These are phyloP conservation scores for Mastomys natalensis DNA, from an alignment of 2,113 vertebrate species.

Conservation along the genomic window DNA sequence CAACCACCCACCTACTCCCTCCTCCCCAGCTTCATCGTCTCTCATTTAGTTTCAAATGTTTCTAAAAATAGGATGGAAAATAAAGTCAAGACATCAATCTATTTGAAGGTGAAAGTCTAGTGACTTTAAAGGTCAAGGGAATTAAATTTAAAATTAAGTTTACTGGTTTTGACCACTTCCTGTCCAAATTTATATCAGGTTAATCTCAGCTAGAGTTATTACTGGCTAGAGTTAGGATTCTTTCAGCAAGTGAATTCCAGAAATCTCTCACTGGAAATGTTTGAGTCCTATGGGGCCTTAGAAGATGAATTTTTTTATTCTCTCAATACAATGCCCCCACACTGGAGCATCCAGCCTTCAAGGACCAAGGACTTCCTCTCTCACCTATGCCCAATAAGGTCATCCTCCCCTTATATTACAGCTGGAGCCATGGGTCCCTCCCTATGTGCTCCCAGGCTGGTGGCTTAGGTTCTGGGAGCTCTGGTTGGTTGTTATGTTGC, in stretches of 20 bases:
- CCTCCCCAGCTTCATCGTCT: background rate
- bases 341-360: too few relatives aligned
- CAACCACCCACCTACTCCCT: too few relatives aligned
- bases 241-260: background rate
- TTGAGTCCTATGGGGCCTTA: background rate
- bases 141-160: constrained; percentile 58
- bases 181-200: constrained; percentile 43
- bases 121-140: constrained; percentile 48
- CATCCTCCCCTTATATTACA: too few relatives aligned
- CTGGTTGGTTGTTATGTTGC: too few relatives aligned
- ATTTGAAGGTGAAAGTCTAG: constrained; percentile 25
- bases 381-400: too few relatives aligned
- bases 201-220: constrained; percentile 12
- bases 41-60: constrained; percentile 30
- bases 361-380: too few relatives aligned
- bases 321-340: background rate
- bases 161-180: background rate
- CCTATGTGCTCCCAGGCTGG: too few relatives aligned
- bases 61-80: constrained; percentile 13
- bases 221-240: background rate
- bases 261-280: background rate
- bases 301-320: background rate
- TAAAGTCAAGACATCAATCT: background rate
- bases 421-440: too few relatives aligned
- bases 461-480: too few relatives aligned